These are phyloP conservation scores for Rhysida immarginata DNA, from an alignment of 1,140 invertebrate genomes.

Conservation along the genomic window DNA sequence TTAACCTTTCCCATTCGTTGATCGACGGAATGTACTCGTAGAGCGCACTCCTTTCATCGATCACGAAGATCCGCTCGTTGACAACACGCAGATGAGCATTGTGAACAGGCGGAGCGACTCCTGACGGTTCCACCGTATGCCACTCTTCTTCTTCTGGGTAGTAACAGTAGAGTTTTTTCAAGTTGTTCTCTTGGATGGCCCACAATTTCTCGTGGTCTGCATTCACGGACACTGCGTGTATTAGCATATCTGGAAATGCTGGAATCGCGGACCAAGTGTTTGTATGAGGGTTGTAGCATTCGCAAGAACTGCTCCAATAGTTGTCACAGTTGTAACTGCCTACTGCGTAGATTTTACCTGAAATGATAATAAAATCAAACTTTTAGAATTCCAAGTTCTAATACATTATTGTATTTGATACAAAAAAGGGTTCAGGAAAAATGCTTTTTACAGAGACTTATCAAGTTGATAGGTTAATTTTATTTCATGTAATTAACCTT, in stretches of 20 bases:
- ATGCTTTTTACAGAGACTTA: too few species aligned
- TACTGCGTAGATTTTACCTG: too few species aligned
- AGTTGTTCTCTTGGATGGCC: not conserved
- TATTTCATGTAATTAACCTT: too few species aligned
- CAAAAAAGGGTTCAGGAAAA: too few species aligned
- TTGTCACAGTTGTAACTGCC: too few species aligned
- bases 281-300: not conserved
- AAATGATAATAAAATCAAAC: too few species aligned
- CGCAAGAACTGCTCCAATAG: too few species aligned
- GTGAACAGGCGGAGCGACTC: not conserved
- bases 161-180: not conserved
- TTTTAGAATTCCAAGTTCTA: too few species aligned
- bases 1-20: slow-evolving; percentile 2
- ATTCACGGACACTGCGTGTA: not conserved
- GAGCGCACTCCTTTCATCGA: not conserved
- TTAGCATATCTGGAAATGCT: not conserved
- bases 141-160: not conserved
- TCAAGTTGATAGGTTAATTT: too few species aligned
- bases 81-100: not conserved
- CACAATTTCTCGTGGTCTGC: not conserved
- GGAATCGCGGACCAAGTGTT: not conserved
- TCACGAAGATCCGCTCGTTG: not conserved
- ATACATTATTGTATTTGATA: too few species aligned
- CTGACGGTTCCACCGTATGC: not conserved
- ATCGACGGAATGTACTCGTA: not conserved